Conservation (phyloP, 2,797 vertebrate genomes). For the Hydrolagus colliei region DNA sequence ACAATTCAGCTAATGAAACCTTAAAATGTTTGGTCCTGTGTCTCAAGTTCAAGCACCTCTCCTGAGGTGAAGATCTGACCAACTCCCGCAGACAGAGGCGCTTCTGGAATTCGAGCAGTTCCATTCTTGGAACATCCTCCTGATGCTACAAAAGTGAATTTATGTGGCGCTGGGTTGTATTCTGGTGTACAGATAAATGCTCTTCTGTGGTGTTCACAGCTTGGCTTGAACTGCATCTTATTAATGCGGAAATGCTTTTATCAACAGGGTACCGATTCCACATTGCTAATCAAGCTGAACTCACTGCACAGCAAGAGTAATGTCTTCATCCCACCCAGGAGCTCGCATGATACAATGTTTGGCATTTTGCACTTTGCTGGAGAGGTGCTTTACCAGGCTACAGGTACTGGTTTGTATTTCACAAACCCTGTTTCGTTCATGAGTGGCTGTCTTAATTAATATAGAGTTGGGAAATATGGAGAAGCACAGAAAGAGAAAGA, state of each 20-base stretch:
- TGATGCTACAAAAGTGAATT: no score
- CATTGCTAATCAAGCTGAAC: constrained; percentile 81
- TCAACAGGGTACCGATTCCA: constrained; percentile 79
- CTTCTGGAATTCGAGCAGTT: no score
- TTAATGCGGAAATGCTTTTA: constrained; percentile 26
- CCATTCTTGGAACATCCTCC: neutral
- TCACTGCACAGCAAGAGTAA: constrained; percentile 64
- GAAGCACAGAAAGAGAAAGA: no score
- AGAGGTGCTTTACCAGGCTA: constrained; percentile 75
- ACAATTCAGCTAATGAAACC: no score
- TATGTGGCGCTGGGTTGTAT: no score
- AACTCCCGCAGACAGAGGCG: no score
- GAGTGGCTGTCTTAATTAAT: no score
- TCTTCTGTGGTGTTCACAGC: constrained; percentile 18
- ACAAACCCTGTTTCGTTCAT: neutral
- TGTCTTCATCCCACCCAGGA: constrained; percentile 73
- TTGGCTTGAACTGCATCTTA: neutral
- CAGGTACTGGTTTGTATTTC: constrained; percentile 60
- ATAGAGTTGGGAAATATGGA: no score
- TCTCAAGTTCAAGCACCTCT: no score
- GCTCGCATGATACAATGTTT: constrained; percentile 75
- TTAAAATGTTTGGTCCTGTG: no score
- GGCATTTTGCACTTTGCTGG: constrained; percentile 89
- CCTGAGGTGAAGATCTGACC: no score
- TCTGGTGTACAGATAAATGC: neutral